Percentiles rank a stretch among this genome's conserved stretches.
Conservation (phyloP, 2,113 vertebrate species). For the Upupa epops region DNA sequence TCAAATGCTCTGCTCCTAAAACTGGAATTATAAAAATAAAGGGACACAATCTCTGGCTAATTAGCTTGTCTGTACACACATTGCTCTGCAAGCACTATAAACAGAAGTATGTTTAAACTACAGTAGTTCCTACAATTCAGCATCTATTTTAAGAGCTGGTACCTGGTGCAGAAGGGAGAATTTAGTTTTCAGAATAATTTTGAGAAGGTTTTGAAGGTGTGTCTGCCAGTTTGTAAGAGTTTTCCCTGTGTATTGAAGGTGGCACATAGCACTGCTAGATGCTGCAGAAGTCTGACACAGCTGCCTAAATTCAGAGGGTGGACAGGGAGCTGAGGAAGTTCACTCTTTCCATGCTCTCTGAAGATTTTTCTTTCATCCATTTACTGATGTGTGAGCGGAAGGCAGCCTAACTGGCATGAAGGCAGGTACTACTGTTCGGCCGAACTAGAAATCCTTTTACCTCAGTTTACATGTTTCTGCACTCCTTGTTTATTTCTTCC, state of each 20-base stretch:
- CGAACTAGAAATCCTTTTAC: background rate
- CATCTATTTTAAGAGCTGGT: background rate
- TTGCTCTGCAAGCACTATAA: constrained; percentile 37
- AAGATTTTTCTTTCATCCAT: background rate
- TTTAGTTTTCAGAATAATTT: background rate
- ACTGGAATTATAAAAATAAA: constrained; percentile 74
- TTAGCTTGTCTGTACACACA: constrained; percentile 46
- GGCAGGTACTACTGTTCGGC: background rate
- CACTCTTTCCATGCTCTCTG: background rate
- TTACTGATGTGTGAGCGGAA: background rate
- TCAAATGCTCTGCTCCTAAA: constrained; percentile 73
- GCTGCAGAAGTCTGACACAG: background rate
- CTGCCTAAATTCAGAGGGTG: background rate
- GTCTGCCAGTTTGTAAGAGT: background rate
- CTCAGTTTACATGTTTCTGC: background rate
- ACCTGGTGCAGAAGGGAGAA: background rate
- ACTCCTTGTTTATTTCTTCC: background rate
- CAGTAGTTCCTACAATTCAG: background rate
- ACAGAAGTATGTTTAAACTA: constrained; percentile 44
- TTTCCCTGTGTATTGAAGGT: background rate
- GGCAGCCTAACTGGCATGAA: background rate
- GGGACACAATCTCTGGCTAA: constrained; percentile 51
- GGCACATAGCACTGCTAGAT: fast-evolving
- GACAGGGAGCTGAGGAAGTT: background rate
- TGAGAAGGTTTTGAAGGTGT: background rate